Percentiles rank a stretch among this genome's conserved stretches.
These are phyloP conservation scores for Garrulus glandarius DNA, from an alignment of 2,797 vertebrate genomes.

Conservation along the genomic window DNA sequence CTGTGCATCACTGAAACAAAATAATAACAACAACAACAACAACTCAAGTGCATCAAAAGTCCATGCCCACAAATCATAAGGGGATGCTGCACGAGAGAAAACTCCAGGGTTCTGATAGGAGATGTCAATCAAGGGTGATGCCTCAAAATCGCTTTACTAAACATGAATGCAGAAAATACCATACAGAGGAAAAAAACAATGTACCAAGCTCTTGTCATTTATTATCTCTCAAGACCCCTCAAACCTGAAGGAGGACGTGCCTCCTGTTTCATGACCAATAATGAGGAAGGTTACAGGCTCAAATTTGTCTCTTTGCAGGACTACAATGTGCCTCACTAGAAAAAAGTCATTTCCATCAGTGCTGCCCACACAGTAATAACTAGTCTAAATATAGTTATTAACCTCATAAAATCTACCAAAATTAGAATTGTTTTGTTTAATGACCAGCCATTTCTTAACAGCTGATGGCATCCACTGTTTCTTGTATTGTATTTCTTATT, in stretches of 20 bases:
- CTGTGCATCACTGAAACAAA: not conserved
- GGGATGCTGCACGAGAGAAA: not conserved
- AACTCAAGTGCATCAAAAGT: not conserved
- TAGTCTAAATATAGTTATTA: not conserved
- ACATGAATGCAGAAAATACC: not conserved
- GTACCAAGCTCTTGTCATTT: not conserved
- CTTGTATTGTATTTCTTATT: not conserved
- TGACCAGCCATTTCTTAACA: not conserved
- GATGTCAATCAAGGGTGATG: not conserved
- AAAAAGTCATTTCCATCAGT: not conserved
- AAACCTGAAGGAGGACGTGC: not conserved
- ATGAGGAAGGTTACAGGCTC: not conserved
- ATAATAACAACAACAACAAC: not conserved
- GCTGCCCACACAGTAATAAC: not conserved
- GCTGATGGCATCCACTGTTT: not conserved
- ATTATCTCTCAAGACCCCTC: not conserved
- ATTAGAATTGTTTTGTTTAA: not conserved
- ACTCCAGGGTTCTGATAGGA: not conserved
- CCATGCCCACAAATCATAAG: not conserved
- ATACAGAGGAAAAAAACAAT: rapidly evolving
- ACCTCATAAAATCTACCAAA: not conserved
- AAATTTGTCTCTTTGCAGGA: not conserved
- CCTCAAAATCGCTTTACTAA: not conserved
- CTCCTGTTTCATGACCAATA: not conserved
- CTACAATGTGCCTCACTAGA: too few relatives aligned